Evolutionary conservation across 2,888 invertebrate genomes (phyloP).

Genomic region (Calameuta filiformis): DNA sequence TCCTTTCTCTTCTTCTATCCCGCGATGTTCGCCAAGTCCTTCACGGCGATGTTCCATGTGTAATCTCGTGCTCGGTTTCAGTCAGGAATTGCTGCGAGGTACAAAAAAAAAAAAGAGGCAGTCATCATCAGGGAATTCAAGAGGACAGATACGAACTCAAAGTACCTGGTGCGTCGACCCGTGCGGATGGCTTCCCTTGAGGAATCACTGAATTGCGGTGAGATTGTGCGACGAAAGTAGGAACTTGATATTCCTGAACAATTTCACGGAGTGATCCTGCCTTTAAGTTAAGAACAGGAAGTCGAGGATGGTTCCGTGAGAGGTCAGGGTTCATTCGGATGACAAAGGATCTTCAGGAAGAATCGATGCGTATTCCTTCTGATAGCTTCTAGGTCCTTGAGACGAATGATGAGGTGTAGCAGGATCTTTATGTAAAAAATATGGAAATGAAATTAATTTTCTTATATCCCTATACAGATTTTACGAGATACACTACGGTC

Average conservation of each 20-base stretch:
- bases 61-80: background rate
- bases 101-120: background rate
- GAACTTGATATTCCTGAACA: background rate
- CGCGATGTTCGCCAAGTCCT: background rate
- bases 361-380: background rate
- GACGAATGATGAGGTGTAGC: background rate
- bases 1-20: background rate
- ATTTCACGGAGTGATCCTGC: background rate
- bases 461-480: background rate
- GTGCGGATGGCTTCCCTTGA: background rate
- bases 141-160: background rate
- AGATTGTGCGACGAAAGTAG: background rate
- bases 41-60: background rate
- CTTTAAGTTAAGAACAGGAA: background rate
- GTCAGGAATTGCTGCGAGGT: background rate
- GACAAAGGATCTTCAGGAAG: background rate
- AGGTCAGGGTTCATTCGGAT: background rate
- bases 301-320: background rate
- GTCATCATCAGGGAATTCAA: background rate
- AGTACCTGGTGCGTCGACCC: background rate
- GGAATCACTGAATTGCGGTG: background rate
- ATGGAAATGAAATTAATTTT: background rate
- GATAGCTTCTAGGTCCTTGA: background rate
- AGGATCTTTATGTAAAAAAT: background rate
- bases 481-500: background rate